Conservation (phyloP, 2,113 vertebrate species). For the Suricata suricatta region DNA sequence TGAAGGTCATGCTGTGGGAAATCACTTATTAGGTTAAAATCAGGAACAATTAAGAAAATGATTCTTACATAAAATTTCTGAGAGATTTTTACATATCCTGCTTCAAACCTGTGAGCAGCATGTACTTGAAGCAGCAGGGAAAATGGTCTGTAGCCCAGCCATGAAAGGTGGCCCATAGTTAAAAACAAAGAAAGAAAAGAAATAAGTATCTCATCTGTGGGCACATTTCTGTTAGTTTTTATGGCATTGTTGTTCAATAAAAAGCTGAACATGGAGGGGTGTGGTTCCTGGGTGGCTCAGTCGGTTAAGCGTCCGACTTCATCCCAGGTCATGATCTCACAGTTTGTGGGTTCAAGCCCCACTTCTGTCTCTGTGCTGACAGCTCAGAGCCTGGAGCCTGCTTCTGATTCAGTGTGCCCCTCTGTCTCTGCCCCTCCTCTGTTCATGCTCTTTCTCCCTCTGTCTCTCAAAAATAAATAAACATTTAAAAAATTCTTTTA, state of each 20-base stretch:
- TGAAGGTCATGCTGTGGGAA: not conserved
- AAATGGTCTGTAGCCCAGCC: not conserved
- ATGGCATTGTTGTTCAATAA: not conserved
- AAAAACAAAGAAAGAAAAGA: not conserved
- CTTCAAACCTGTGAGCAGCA: not conserved
- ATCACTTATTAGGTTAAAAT: not conserved
- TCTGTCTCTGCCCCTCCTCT: no score
- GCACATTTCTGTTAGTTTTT: not conserved
- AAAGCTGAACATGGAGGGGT: not conserved
- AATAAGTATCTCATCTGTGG: not conserved
- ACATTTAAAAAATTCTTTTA: not conserved
- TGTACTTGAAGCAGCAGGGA: not conserved
- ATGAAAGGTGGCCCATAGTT: not conserved
- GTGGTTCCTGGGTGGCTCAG: no score
- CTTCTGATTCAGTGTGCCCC: no score
- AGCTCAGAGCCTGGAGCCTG: no score
- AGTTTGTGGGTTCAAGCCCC: no score
- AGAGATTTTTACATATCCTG: not conserved
- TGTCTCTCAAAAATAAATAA: no score
- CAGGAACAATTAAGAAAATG: not conserved
- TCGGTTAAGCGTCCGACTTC: no score
- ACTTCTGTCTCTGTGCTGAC: no score
- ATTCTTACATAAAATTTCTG: conserved; percentile 2
- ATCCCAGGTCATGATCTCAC: no score
- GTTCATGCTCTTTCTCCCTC: no score